phyloP scores from a whole-genome alignment of 1,140 invertebrate genomes.

The Drosophila ercepeae region DNA sequence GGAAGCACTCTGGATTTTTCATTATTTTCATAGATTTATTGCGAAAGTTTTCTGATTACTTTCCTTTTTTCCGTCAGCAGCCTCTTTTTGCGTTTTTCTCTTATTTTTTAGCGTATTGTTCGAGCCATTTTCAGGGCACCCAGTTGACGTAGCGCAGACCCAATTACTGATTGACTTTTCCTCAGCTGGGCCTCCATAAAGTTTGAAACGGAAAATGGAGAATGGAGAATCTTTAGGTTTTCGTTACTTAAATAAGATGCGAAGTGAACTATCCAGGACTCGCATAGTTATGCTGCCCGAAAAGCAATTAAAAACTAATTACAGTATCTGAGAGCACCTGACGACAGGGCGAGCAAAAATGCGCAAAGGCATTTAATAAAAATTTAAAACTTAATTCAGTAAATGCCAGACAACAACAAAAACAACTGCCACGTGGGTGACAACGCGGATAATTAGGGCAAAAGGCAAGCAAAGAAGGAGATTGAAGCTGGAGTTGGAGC shows the following conservation, averaged over 20 bases:
- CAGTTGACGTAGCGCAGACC: constrained; percentile 13
- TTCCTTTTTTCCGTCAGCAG: constrained; percentile 26
- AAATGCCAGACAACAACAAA: constrained; percentile 60
- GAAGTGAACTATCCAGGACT: constrained; percentile 40
- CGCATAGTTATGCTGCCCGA: constrained; percentile 57
- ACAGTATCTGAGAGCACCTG: constrained; percentile 42
- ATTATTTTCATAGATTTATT: constrained; percentile 78
- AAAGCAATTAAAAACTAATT: constrained; percentile 82
- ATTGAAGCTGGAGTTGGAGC: background rate
- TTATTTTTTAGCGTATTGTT: constrained; percentile 9
- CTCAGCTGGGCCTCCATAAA: constrained; percentile 34
- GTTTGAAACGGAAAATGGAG: constrained; percentile 25
- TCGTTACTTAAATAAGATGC: background rate
- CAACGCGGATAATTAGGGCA: constrained; percentile 67
- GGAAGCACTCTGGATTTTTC: constrained; percentile 55
- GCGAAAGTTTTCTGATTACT: constrained; percentile 76
- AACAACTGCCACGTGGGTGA: constrained; percentile 41
- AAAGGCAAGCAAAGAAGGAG: constrained; percentile 25
- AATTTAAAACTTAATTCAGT: constrained; percentile 81
- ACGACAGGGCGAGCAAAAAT: constrained; percentile 44
- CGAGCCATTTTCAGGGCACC: constrained; percentile 3
- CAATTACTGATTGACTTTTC: constrained; percentile 62
- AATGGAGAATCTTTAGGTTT: constrained; percentile 11
- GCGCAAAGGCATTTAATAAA: constrained; percentile 76
- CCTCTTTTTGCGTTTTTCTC: constrained; percentile 14